A percentile compares a stretch with the other conserved stretches of the same genome.
These are phyloP conservation scores for Ectobius pallidus DNA, from an alignment of 2,888 invertebrate genomes.

Conservation along the genomic window DNA sequence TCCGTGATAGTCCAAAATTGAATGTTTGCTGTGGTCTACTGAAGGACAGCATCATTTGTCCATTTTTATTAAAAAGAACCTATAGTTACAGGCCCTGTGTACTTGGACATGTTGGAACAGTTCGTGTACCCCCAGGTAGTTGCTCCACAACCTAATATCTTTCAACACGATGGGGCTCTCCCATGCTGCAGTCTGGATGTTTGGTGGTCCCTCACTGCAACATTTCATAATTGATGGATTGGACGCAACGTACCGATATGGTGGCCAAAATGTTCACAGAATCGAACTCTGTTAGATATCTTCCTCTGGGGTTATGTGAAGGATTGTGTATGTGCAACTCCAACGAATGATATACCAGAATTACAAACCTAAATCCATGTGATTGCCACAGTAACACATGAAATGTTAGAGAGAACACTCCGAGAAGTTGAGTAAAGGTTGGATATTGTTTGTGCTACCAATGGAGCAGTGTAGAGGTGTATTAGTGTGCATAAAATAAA, in stretches of 20 bases:
- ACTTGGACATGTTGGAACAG: no score
- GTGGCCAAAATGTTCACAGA: not conserved
- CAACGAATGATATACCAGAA: not conserved
- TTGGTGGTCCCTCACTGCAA: not conserved
- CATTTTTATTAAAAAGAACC: not conserved
- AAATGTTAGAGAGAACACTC: no score
- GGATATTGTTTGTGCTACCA: no score
- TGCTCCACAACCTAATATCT: not conserved
- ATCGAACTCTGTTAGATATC: not conserved
- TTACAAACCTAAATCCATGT: no score
- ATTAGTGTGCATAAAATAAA: no score
- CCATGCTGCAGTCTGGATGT: not conserved
- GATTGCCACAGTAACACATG: no score
- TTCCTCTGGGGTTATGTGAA: no score
- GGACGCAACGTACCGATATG: not conserved
- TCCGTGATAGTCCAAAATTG: no score
- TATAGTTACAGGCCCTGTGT: not conserved
- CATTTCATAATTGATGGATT: not conserved
- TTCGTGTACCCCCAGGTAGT: no score
- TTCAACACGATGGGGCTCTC: not conserved
- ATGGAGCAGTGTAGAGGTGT: no score
- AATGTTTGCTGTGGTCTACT: no score
- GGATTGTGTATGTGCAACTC: not conserved
- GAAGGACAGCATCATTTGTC: not conserved
- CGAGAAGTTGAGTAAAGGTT: not conserved